Base-by-base conservation (phyloP, 2,113 vertebrate species). In the Rhinolophus ferrumequinum region DNA sequence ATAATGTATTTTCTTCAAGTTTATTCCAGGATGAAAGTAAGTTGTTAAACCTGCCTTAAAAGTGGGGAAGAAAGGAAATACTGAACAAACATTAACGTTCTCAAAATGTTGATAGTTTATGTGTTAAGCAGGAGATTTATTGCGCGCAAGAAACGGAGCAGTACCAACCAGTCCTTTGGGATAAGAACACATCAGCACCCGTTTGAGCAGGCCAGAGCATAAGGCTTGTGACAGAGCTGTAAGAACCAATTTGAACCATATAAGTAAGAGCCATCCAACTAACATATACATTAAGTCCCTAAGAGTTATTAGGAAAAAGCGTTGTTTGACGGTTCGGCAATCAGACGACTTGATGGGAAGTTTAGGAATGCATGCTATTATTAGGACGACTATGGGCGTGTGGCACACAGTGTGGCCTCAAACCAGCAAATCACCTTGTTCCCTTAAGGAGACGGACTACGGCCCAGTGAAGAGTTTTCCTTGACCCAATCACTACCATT, bases 21-120 rank as follows among this genome's bases (percentile, higher is more conserved):
- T 99, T 98, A 99, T 99, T 95, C 99, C 99, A 96, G 99, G 99
- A 97, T 99, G 99, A 98, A 99, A 99, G 92, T 99, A 99, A 52
- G 99, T 99, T 47, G 99, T 99, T 98, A 99, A 98, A 85, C 99
- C 99, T 92, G 99, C 99, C 99, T 99, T 96, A 93, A 96, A 97
- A 93, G 94, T 94, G 62, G 76, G 96, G 90, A 72, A 93, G 26
- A 97, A 82, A 97, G 96, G 50, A 97, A 88, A 96, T 58, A 60
- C 1, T 35, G 18, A 21, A 47, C 50, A 67, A 75, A 35, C 88
- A 64, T 12, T 50, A 35, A 72, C 18, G 44, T 56, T 88, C 60
- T 84, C 30, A 72, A 77, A 87, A 90, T 73, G 4, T 52, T 72
- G 58, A 54, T 66, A 26, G 41, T 58, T 54, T 81, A 64, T 86